Evolutionary conservation across 2,888 invertebrate species (phyloP), one percentile per base, ranked within the genome.

Genomic region (Drosophila villosipedis): DNA sequence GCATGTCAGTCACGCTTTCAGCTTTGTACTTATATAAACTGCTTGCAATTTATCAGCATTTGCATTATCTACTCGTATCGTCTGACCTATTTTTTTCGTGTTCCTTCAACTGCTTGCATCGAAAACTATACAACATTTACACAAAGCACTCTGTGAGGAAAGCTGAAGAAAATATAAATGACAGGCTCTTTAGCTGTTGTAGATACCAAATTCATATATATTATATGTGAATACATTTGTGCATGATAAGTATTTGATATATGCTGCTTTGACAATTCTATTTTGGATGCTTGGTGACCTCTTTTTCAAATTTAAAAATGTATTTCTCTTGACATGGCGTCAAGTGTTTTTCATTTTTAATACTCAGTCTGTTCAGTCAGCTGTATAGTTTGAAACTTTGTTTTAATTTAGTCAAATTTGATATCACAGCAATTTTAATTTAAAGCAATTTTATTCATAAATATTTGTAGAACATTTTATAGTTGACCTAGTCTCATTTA

Each of bases 1-100:
- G 80, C 89, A 89, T 88, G 88, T 89, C 91, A 89, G 89, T 91
- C 89, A 91, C 91, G 91, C 91, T 76, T 69, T 72, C 91, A 89
- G 89, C 70, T 70, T 72, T 77, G 73, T 73, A 70, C 55, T 59
- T 73, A 81, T 83, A 88, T 83, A 84, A 85, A 91, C 91, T 85
- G 79, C 80, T 82, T 80, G 90, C 90, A 85, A 89, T 89, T 89
- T 89, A 82, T 89, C 84, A 91, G 81, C 71, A 71, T 86, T 81
- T 84, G 69, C 71, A 76, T 80, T 78, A 75, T 60, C 76, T 65
- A 28, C 53, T 59, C 43, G 63, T 50, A 61, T 54, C 52, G 50
- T 25, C 30, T 73, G 73, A 69, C 66, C 78, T 49, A 72, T 54
- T 62, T 62, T 43, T 50, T 61, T n/a, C n/a, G 16, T 49, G 22